phyloP scores from a whole-genome alignment of 2,113 vertebrate species.

The Hepsetus odoe region DNA sequence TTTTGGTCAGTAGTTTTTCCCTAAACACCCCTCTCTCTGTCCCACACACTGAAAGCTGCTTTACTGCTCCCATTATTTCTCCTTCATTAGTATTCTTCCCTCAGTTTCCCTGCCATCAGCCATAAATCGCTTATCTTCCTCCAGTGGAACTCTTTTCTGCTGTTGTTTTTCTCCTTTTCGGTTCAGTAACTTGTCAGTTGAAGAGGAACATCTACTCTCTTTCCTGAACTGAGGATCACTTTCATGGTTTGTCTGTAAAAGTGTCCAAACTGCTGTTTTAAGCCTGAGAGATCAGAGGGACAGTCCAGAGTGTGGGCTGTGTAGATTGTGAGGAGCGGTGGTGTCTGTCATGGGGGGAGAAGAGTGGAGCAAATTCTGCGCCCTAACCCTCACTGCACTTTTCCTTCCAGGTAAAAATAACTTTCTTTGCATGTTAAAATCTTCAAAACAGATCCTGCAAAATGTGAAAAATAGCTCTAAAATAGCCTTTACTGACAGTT shows the following conservation, averaged over 20 bases:
- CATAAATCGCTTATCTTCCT: constrained; percentile 39
- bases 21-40: background rate
- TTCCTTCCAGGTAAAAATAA: constrained; percentile 46
- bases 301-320: background rate
- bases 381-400: constrained; percentile 28
- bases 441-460: background rate
- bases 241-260: too few species aligned
- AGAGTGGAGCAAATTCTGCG: constrained; percentile 33
- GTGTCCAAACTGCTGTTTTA: too few species aligned
- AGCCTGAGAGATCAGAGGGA: too few species aligned
- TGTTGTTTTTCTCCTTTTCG: background rate
- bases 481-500: background rate
- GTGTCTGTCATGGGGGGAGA: constrained; percentile 40
- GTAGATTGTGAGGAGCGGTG: too few species aligned
- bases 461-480: background rate
- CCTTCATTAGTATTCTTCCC: constrained; percentile 57
- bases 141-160: constrained; percentile 5
- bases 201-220: too few species aligned
- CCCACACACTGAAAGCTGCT: constrained; percentile 23
- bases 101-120: constrained; percentile 34
- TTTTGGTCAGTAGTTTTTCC: background rate
- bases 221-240: too few species aligned
- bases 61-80: constrained; percentile 40
- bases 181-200: background rate
- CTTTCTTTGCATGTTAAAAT: background rate